Percentiles rank a stretch among this genome's conserved stretches.
These are phyloP conservation scores for Drosophila bifasciata DNA, from an alignment of 1,140 invertebrate genomes.

Conservation along the genomic window DNA sequence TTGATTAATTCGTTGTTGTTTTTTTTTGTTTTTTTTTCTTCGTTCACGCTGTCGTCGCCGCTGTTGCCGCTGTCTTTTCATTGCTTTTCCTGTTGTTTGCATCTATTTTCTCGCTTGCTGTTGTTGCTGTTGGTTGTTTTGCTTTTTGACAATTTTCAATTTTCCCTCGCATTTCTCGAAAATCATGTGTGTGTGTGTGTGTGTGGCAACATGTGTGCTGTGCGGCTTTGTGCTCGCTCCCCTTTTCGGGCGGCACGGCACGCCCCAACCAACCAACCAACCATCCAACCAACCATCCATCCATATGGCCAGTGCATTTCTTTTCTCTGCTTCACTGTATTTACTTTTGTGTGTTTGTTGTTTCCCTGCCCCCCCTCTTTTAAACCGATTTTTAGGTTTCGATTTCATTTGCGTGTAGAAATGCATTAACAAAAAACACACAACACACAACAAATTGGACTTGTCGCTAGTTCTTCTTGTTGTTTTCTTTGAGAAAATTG, in stretches of 20 bases:
- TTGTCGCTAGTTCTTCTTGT: constrained; percentile 5
- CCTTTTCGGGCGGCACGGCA: background rate
- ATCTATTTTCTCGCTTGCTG: constrained; percentile 5
- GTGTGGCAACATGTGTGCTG: constrained; percentile 18
- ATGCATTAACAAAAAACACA: constrained; percentile 35
- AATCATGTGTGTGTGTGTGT: background rate
- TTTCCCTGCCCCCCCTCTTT: constrained; percentile 10
- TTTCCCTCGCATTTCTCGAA: constrained; percentile 33
- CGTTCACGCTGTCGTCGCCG: constrained; percentile 26
- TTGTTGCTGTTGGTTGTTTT: constrained; percentile 16
- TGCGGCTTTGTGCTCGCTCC: constrained; percentile 1
- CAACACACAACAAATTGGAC: constrained; percentile 16
- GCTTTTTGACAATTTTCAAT: constrained; percentile 62
- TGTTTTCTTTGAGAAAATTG: constrained; percentile 8
- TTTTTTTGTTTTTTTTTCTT: background rate
- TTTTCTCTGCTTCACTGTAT: constrained; percentile 20
- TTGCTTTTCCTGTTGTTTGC: constrained; percentile 9
- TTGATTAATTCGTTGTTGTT: constrained; percentile 60
- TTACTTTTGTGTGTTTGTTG: constrained; percentile 10
- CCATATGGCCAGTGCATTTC: constrained; percentile 19
- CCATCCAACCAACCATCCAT: no score
- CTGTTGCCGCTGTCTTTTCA: background rate
- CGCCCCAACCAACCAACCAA: background rate
- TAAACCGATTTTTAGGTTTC: constrained; percentile 57
- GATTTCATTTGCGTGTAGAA: constrained; percentile 59